These are phyloP conservation scores for Strix aluco DNA, from an alignment of 2,113 vertebrate species.

Conservation along the genomic window DNA sequence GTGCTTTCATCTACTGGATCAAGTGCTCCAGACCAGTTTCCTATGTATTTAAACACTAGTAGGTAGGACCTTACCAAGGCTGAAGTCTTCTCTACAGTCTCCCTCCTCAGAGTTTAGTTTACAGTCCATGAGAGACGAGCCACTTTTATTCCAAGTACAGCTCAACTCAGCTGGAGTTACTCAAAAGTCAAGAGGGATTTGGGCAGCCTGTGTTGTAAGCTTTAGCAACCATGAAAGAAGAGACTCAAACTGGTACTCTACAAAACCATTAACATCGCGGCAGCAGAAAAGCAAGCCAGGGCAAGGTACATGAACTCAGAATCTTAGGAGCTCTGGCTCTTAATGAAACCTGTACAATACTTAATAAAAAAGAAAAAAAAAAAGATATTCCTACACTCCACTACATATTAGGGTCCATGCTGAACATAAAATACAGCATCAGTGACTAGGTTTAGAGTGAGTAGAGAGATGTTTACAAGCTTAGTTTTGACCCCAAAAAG, in stretches of 20 bases:
- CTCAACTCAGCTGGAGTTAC: not conserved
- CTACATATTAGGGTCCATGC: not conserved
- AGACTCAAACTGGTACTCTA: not conserved
- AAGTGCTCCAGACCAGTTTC: not conserved
- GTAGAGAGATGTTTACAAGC: not conserved
- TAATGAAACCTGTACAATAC: not conserved
- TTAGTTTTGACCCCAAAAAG: not conserved
- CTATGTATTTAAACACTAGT: not conserved
- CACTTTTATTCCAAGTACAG: not conserved
- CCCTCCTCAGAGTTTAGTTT: not conserved
- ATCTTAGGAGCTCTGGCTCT: not conserved
- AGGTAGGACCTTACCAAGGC: not conserved
- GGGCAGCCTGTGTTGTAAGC: not conserved
- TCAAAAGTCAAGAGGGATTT: not conserved
- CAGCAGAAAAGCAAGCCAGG: not conserved
- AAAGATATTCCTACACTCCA: not conserved
- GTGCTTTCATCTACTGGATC: not conserved
- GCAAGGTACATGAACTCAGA: not conserved
- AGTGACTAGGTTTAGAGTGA: not conserved
- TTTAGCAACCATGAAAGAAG: not conserved
- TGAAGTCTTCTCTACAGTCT: not conserved
- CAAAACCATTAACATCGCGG: not conserved
- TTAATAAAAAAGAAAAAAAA: not conserved
- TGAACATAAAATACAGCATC: not conserved
- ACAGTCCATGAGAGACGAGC: not conserved